phyloP scores from a whole-genome alignment of 2,888 invertebrate species.

The Drosophila mercatorum region DNA sequence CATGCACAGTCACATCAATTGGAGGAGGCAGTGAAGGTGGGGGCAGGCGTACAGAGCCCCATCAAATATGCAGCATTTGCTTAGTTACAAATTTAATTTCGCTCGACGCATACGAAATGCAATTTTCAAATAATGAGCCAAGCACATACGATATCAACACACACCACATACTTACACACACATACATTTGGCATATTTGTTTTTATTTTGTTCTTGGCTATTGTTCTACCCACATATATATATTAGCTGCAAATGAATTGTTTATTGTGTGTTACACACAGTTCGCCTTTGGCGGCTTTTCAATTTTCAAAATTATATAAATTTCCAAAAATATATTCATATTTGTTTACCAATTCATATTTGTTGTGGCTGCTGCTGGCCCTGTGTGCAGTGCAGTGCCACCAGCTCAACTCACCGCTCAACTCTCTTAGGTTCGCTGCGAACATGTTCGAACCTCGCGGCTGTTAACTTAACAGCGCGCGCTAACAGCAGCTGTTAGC shows the following conservation, averaged over 20 bases:
- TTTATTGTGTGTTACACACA: conserved; percentile 13
- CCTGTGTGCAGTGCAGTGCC: background rate
- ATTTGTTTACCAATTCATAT: conserved; percentile 3
- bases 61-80: conserved; percentile 77
- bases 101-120: conserved; percentile 42
- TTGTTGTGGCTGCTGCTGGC: background rate
- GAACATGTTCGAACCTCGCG: conserved; percentile 37
- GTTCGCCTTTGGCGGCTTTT: conserved; percentile 19
- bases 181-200: conserved; percentile 3
- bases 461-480: conserved; percentile 46
- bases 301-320: conserved; percentile 28
- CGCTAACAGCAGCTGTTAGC: conserved; percentile 12
- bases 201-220: conserved; percentile 9
- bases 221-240: background rate
- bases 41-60: conserved; percentile 7
- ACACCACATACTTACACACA: background rate
- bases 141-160: conserved; percentile 3
- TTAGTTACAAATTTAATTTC: conserved; percentile 73
- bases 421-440: conserved; percentile 21
- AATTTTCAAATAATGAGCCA: conserved; percentile 49
- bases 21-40: background rate
- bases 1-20: conserved; percentile 48
- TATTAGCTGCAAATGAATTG: conserved; percentile 42
- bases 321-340: conserved; percentile 22
- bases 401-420: background rate